Evolutionary conservation across 2,797 vertebrate genomes (phyloP), one percentile per base, ranked within the genome.

Genomic region (Poeciliopsis gracilis): DNA sequence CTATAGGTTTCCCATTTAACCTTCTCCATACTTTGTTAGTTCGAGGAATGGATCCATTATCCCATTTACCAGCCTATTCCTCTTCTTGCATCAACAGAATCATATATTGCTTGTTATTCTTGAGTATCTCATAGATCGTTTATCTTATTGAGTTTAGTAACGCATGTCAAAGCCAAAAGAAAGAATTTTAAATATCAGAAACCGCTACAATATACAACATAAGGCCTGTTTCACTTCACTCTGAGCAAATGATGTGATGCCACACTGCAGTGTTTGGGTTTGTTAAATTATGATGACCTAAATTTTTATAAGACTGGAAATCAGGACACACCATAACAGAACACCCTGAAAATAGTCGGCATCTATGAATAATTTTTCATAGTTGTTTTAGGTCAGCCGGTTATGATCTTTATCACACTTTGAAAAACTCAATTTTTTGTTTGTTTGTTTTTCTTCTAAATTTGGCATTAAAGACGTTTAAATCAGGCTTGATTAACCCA

Each of bases 261-360:
- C 30, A 51, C 41, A 67, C 5, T 72, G 12, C 13, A 47, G 57
- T 63, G 36, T 74, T 43, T 28, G 72, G 53, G 33, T 23, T 25
- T 36, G 25, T 41, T 13, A 73, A 55, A 25, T 12, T 41, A 55
- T 33, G 23, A 73, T 36, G 18, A 10, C 33, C 23, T 38, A 73
- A n/a, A 41, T 15, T 13, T n/a, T 51, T 45, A 28, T 59, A 59
- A 59, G 12, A 5, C n/a, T 59, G 55, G 5, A 5, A 59, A 59
- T 30, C 55, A 59, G 55, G 55, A 30, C 55, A 59, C 55, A 59
- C n/a, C n/a, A 59, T 59, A 59, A 59, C n/a, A 59, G 55, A 59
- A 59, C 55, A 59, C 12, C n/a, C n/a, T 59, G 12, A 59, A 30
- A 59, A 59, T 13, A 59, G 4, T 28, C 15, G 5, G n/a, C 55